phyloP scores from a whole-genome alignment of 1,140 invertebrate genomes.

The Capitella teleta region DNA sequence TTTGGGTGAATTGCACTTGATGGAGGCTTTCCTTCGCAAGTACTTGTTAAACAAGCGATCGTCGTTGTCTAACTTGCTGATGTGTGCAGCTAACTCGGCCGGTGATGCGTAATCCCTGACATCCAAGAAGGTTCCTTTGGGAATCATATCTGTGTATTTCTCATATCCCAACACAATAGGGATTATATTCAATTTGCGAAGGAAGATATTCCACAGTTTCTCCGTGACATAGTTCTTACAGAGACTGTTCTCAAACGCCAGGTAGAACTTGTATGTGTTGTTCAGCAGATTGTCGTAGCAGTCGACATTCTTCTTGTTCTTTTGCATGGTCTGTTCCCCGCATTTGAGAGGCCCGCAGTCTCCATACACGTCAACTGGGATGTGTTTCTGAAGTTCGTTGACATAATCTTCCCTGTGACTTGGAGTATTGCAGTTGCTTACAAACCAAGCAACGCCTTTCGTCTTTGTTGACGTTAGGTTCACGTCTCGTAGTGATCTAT shows the following conservation, averaged over 20 bases:
- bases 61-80: constrained; percentile 59
- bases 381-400: constrained; percentile 44
- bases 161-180: constrained; percentile 43
- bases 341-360: constrained; percentile 43
- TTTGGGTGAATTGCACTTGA: too few species aligned
- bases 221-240: constrained; percentile 46
- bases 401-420: constrained; percentile 49
- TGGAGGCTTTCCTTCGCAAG: too few species aligned
- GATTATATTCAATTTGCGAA: constrained; percentile 18
- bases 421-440: constrained; percentile 48
- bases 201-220: constrained; percentile 43
- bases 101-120: constrained; percentile 33
- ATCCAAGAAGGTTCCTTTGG: constrained; percentile 38
- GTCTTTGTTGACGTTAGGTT: too few species aligned
- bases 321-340: too few species aligned
- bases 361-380: constrained; percentile 59
- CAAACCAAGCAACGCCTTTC: constrained; percentile 41
- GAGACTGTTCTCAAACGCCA: constrained; percentile 62
- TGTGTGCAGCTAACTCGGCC: constrained; percentile 27
- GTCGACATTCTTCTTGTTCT: constrained; percentile 70
- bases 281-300: constrained; percentile 75
- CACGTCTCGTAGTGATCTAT: too few species aligned
- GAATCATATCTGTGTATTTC: constrained; percentile 25
- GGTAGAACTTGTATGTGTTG: constrained; percentile 93
- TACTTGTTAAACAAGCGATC: constrained; percentile 84